Evolutionary conservation across 2,888 invertebrate species (phyloP).

Genomic region (Idaea biselata): DNA sequence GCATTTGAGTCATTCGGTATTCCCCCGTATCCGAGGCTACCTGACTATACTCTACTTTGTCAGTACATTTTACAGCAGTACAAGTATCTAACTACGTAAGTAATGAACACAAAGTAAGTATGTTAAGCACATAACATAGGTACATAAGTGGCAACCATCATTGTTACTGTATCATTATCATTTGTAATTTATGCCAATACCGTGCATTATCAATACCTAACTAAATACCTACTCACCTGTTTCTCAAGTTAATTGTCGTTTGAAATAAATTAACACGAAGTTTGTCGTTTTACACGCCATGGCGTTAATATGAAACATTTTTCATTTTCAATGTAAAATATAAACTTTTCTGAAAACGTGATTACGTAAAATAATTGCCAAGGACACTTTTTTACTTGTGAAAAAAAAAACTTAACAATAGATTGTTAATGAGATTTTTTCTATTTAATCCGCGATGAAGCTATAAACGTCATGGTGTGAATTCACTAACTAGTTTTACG

Average conservation of each 20-base stretch:
- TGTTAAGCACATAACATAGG: not conserved
- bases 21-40: too few species aligned
- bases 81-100: too few species aligned
- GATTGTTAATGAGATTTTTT: not conserved
- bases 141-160: not conserved
- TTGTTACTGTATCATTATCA: not conserved
- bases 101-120: not conserved
- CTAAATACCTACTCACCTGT: not conserved
- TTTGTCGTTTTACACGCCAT: not conserved
- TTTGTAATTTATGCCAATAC: not conserved
- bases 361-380: not conserved
- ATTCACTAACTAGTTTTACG: constrained; percentile 32
- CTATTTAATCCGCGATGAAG: not conserved
- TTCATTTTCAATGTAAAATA: not conserved
- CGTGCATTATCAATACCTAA: not conserved
- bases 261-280: constrained; percentile 19
- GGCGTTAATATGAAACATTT: not conserved
- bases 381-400: not conserved
- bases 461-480: constrained; percentile 32
- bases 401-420: not conserved
- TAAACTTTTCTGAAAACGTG: not conserved
- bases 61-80: too few species aligned
- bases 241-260: constrained; percentile 15
- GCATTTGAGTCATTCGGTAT: too few species aligned
- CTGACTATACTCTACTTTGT: too few species aligned